These are phyloP conservation scores for Hippopotamus amphibius DNA, from an alignment of 2,113 vertebrate species.

Conservation along the genomic window DNA sequence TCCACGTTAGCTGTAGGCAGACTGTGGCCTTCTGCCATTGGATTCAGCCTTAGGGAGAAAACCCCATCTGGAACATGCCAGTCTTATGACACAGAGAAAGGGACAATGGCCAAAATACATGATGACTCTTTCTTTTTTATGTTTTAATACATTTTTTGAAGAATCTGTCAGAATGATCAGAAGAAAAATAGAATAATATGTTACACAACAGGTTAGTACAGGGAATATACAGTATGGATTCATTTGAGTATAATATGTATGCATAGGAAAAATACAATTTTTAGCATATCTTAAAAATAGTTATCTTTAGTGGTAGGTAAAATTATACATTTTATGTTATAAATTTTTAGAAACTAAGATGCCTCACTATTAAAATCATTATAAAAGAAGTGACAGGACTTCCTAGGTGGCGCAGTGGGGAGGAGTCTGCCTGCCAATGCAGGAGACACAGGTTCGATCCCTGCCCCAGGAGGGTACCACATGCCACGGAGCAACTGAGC, in stretches of 20 bases:
- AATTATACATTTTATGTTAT: not conserved
- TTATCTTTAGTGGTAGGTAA: not conserved
- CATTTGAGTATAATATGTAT: not conserved
- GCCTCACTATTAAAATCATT: not conserved
- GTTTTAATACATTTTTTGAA: not conserved
- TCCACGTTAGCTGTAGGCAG: not conserved
- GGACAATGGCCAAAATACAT: not conserved
- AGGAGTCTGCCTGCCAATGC: too few species aligned
- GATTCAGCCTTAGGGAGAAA: too few species aligned
- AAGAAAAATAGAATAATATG: not conserved
- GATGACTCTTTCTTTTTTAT: not conserved
- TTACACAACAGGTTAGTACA: not conserved
- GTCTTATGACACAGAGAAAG: not conserved
- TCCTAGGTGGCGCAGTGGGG: too few species aligned
- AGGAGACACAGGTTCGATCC: too few species aligned
- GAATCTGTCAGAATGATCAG: not conserved
- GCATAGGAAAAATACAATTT: not conserved
- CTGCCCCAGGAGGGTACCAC: too few species aligned
- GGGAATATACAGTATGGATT: not conserved
- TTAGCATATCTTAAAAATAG: not conserved
- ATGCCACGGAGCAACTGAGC: too few species aligned
- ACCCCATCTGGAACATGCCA: not conserved
- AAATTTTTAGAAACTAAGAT: not conserved
- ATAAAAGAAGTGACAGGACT: not conserved
- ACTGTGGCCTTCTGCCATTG: not conserved